phyloP scores from a whole-genome alignment of 2,888 invertebrate genomes.

The Eupithecia dodoneata region DNA sequence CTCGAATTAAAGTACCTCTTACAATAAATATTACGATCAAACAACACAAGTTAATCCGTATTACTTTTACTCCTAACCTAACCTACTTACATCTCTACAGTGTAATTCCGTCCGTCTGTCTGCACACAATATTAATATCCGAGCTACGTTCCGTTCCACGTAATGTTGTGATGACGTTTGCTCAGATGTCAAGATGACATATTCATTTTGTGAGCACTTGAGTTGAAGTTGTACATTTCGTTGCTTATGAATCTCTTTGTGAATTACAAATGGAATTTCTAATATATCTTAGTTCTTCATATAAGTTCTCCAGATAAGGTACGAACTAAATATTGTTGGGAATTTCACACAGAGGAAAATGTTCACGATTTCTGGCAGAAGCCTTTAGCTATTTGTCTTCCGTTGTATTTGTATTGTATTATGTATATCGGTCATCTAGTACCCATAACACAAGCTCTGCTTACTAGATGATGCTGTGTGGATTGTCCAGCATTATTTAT shows the following conservation, averaged over 20 bases:
- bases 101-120: constrained; percentile 16
- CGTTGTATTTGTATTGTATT: too few species aligned
- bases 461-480: too few species aligned
- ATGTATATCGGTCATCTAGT: too few species aligned
- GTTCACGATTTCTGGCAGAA: background rate
- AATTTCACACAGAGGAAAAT: background rate
- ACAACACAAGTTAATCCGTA: background rate
- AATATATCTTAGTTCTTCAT: background rate
- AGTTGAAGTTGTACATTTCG: background rate
- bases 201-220: constrained; percentile 7
- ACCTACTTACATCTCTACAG: background rate
- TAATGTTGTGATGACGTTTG: constrained; percentile 24
- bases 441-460: too few species aligned
- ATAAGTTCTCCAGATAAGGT: background rate
- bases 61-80: background rate
- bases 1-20: too few species aligned
- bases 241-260: background rate
- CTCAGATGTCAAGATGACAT: constrained; percentile 19
- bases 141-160: constrained; percentile 11
- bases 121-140: constrained; percentile 20
- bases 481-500: too few species aligned
- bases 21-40: too few species aligned
- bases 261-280: constrained; percentile 1
- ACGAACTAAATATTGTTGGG: background rate
- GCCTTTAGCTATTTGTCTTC: background rate